These are phyloP conservation scores for Semicossyphus pulcher DNA, from an alignment of 2,113 vertebrate genomes.

Conservation along the genomic window DNA sequence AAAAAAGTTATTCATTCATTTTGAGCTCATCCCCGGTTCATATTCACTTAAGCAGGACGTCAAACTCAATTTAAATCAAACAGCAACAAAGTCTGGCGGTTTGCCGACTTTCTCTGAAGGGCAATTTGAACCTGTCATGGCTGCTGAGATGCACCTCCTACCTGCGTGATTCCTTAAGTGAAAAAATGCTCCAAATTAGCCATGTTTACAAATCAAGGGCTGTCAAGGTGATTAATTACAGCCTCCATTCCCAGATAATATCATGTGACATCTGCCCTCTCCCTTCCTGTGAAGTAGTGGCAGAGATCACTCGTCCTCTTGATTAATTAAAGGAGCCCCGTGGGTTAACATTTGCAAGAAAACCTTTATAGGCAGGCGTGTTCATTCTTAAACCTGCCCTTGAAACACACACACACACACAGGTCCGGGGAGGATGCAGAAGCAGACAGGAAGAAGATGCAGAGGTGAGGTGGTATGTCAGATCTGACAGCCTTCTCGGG, in stretches of 20 bases:
- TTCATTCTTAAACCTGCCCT: constrained; percentile 56
- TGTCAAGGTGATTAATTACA: constrained; percentile 80
- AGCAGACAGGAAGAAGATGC: constrained; percentile 32
- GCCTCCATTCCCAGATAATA: constrained; percentile 74
- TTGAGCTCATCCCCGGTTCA: constrained; percentile 45
- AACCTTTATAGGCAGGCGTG: constrained; percentile 31
- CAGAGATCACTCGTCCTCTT: constrained; percentile 71
- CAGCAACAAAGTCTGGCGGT: constrained; percentile 33
- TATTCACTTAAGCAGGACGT: constrained; percentile 62
- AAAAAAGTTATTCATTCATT: constrained; percentile 14
- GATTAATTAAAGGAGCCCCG: constrained; percentile 76
- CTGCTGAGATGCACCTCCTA: constrained; percentile 11
- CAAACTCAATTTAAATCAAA: constrained; percentile 69
- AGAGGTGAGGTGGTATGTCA: constrained; percentile 44
- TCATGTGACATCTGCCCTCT: constrained; percentile 76
- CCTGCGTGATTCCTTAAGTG: constrained; percentile 33
- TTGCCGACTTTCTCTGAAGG: constrained; percentile 55
- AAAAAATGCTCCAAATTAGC: constrained; percentile 64
- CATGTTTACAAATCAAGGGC: constrained; percentile 73
- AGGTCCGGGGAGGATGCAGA: constrained; percentile 26
- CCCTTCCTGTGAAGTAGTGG: constrained; percentile 60
- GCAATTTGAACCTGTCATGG: constrained; percentile 63
- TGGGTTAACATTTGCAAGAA: constrained; percentile 65
- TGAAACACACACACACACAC: constrained; percentile 21
- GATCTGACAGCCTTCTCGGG: constrained; percentile 44